A percentile compares a stretch with the other conserved stretches of the same genome.
Evolutionary conservation across 2,113 vertebrate genomes (phyloP).

Genomic region (Irena cyanogastra): DNA sequence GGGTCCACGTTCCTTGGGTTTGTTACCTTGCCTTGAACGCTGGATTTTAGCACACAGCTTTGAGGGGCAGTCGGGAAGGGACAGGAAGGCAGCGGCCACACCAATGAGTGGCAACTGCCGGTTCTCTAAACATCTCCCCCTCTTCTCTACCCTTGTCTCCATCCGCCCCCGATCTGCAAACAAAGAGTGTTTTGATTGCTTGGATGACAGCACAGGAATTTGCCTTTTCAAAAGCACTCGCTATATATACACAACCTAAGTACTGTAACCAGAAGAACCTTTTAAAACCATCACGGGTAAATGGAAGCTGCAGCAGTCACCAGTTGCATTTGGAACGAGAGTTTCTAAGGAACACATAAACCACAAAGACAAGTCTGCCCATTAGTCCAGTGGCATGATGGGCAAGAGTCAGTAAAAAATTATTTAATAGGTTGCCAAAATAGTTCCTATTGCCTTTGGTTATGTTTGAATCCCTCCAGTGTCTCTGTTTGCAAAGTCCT

Average conservation of each 20-base stretch:
- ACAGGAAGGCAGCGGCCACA: rapidly evolving
- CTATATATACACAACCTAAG: neutral
- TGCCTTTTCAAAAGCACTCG: neutral
- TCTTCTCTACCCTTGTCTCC: neutral
- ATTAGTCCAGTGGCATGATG: neutral
- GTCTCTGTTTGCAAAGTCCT: neutral
- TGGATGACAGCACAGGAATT: slow-evolving; percentile 56
- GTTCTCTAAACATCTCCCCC: neutral
- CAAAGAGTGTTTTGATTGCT: slow-evolving; percentile 50
- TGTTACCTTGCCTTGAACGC: neutral
- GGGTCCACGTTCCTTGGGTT: neutral
- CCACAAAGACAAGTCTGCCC: neutral
- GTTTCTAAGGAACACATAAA: neutral
- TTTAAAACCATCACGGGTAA: neutral
- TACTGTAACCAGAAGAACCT: neutral
- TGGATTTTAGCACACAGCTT: neutral
- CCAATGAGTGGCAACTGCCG: neutral
- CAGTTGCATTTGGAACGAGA: neutral
- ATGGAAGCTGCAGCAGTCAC: neutral
- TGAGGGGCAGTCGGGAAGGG: neutral
- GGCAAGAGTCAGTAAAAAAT: slow-evolving; percentile 1
- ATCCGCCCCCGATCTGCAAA: neutral
- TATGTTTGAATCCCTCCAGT: neutral
- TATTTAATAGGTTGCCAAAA: neutral
- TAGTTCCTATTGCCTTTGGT: neutral